Conservation (phyloP, 2,797 vertebrate species). For the Sebastes taczanowskii region DNA sequence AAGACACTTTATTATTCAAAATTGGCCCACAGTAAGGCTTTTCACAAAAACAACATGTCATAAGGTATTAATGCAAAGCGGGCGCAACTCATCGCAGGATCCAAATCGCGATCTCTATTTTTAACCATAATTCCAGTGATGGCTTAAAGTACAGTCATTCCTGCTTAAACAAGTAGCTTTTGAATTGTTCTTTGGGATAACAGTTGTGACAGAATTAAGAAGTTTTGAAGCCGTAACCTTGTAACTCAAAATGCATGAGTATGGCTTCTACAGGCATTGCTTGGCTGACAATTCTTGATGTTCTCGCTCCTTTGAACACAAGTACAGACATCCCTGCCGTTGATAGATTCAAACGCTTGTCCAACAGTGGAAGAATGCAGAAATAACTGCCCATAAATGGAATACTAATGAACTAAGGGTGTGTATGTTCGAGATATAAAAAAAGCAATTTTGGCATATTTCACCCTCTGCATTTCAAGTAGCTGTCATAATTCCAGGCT, state of each 20-base stretch:
- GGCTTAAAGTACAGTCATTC: conserved; percentile 27
- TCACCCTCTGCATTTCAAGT: conserved; percentile 10
- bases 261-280: conserved; percentile 26
- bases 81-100: conserved; percentile 27
- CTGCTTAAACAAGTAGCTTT: conserved; percentile 47
- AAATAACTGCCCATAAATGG: conserved; percentile 16
- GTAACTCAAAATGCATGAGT: conserved; percentile 43
- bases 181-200: conserved; percentile 49
- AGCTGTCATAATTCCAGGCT: conserved; percentile 10
- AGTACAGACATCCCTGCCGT: conserved; percentile 24
- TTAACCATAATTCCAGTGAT: conserved; percentile 42
- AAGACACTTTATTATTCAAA: conserved; percentile 45
- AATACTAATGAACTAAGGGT: conserved; percentile 42
- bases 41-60: conserved; percentile 60
- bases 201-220: conserved; percentile 62
- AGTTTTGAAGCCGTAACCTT: conserved; percentile 60
- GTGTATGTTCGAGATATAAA: neutral
- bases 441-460: conserved; percentile 18
- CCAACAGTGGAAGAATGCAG: conserved; percentile 8
- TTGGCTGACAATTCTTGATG: conserved; percentile 57
- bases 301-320: conserved; percentile 48
- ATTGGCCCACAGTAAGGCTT: conserved; percentile 26
- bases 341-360: conserved; percentile 35
- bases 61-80: conserved; percentile 60
- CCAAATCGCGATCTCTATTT: conserved; percentile 56